Conservation (phyloP, 2,888 invertebrate species). For the Euplagia quadripunctaria region DNA sequence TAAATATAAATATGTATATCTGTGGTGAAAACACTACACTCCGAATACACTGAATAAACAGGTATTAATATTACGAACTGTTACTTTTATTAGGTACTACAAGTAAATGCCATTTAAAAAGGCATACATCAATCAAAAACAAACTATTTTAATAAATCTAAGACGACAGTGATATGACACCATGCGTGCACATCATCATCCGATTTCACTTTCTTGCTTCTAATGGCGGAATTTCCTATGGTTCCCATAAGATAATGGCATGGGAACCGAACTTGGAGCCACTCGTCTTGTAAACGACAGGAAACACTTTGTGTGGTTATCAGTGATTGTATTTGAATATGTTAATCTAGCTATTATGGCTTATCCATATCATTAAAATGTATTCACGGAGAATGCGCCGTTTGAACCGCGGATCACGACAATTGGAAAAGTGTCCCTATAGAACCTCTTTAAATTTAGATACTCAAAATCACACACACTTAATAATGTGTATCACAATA, state of each 20-base stretch:
- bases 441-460: background rate
- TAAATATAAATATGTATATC: no score
- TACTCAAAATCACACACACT: background rate
- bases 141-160: slow-evolving; percentile 4
- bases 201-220: slow-evolving; percentile 65
- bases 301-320: slow-evolving; percentile 50
- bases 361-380: background rate
- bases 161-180: slow-evolving; percentile 34
- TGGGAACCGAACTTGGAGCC: slow-evolving; percentile 39
- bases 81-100: background rate
- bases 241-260: slow-evolving; percentile 60
- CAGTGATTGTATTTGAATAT: slow-evolving; percentile 47
- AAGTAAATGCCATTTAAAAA: background rate
- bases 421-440: background rate
- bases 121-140: background rate
- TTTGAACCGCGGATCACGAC: no score
- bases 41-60: no score
- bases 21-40: no score
- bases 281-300: slow-evolving; percentile 44
- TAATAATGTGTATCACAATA: no score
- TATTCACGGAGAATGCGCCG: background rate
- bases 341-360: slow-evolving; percentile 22
- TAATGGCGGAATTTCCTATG: slow-evolving; percentile 59
- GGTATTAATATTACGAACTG: background rate
- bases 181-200: slow-evolving; percentile 54